Conservation (phyloP, 2,113 vertebrate species). For the Laticauda colubrina region DNA sequence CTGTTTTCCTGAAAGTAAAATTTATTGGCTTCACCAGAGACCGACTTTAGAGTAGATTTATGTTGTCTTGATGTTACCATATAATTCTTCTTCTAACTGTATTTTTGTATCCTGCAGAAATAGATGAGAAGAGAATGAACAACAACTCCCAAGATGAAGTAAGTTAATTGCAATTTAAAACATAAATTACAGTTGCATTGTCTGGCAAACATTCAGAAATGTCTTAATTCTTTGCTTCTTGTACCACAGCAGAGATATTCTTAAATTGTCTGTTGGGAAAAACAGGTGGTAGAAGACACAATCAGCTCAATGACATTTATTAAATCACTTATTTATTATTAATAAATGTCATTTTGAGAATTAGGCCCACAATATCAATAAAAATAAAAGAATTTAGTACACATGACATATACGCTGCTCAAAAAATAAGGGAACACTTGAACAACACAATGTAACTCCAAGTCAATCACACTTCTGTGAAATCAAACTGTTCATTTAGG, state of each 20-base stretch:
- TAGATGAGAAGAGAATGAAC: slow-evolving; percentile 78
- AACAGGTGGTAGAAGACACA: not conserved
- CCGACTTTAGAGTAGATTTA: not conserved
- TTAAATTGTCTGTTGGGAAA: not conserved
- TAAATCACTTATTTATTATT: too few species aligned
- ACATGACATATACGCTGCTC: not conserved
- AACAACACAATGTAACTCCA: too few species aligned
- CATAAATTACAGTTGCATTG: not conserved
- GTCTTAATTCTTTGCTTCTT: rapidly evolving
- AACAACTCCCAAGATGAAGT: slow-evolving; percentile 77
- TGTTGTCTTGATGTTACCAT: not conserved
- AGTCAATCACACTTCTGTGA: too few species aligned
- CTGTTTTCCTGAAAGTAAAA: not conserved
- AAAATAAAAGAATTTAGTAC: not conserved
- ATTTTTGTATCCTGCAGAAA: slow-evolving; percentile 70
- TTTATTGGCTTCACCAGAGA: not conserved
- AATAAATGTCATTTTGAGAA: not conserved
- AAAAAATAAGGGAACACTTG: too few species aligned
- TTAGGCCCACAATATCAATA: not conserved
- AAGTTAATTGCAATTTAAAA: slow-evolving; percentile 50
- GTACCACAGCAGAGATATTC: not conserved
- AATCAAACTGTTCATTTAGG: too few species aligned
- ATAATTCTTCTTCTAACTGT: slow-evolving; percentile 16
- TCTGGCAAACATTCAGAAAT: slow-evolving; percentile 5
- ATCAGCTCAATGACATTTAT: not conserved